phyloP scores from a whole-genome alignment of 2,113 vertebrate genomes.

The Prolemur simus region DNA sequence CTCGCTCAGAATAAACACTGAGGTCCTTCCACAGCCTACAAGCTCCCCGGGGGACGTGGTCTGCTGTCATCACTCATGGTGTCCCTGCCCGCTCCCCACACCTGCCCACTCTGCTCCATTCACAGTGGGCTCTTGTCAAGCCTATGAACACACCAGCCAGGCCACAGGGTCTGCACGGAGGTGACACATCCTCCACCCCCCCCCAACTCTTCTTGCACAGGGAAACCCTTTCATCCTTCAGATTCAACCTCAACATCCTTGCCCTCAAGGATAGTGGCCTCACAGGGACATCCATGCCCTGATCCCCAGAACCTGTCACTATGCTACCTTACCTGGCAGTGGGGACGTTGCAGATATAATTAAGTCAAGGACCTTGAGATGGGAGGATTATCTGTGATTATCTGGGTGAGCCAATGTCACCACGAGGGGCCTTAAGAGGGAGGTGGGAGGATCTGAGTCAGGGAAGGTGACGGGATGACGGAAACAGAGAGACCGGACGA shows the following conservation, averaged over 20 bases:
- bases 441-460: neutral
- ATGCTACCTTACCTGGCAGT: neutral
- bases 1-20: neutral
- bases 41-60: neutral
- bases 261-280: neutral
- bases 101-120: neutral
- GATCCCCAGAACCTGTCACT: neutral
- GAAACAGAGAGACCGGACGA: neutral
- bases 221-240: neutral
- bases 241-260: neutral
- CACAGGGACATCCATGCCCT: neutral
- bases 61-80: fast-evolving
- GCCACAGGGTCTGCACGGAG: neutral
- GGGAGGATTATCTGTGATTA: neutral
- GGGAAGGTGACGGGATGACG: neutral
- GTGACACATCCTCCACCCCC: neutral
- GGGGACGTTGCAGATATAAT: neutral
- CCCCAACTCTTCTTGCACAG: neutral
- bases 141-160: neutral
- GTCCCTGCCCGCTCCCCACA: neutral
- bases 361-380: neutral
- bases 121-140: neutral
- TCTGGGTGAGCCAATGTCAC: neutral
- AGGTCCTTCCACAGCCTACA: neutral
- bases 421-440: neutral